Conservation (phyloP, 2,888 invertebrate genomes). For the Orthosia gothica region DNA sequence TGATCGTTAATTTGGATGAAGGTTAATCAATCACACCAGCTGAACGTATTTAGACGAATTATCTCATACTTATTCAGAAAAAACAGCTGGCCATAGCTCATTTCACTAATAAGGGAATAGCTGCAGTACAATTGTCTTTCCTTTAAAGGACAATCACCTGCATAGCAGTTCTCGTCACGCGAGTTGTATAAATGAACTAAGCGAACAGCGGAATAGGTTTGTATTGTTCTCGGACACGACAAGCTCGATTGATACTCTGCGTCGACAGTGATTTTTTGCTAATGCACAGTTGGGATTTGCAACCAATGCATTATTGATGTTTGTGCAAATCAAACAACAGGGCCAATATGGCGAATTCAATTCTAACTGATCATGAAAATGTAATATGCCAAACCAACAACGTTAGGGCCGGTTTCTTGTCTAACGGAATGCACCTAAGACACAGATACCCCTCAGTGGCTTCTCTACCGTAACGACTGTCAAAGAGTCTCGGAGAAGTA, state of each 20-base stretch:
- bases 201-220: constrained; percentile 35
- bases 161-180: constrained; percentile 5
- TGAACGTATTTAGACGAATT: too few species aligned
- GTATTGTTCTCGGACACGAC: constrained; percentile 38
- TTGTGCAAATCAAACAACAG: background rate
- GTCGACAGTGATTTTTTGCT: constrained; percentile 12
- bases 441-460: too few species aligned
- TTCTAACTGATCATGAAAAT: too few species aligned
- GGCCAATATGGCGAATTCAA: background rate
- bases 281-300: constrained; percentile 12
- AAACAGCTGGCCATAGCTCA: background rate
- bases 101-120: background rate
- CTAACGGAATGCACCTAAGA: too few species aligned
- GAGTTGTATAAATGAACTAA: constrained; percentile 13
- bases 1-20: too few species aligned
- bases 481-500: too few species aligned
- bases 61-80: too few species aligned
- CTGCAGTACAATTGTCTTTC: background rate
- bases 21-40: too few species aligned
- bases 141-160: constrained; percentile 21
- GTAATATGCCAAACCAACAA: too few species aligned
- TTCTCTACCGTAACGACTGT: too few species aligned
- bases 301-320: constrained; percentile 28
- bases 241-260: constrained; percentile 12
- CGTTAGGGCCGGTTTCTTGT: too few species aligned